Percentiles rank a stretch among this genome's conserved stretches.
Conservation (phyloP, 2,888 invertebrate species). For the Mellilla xanthometata region DNA sequence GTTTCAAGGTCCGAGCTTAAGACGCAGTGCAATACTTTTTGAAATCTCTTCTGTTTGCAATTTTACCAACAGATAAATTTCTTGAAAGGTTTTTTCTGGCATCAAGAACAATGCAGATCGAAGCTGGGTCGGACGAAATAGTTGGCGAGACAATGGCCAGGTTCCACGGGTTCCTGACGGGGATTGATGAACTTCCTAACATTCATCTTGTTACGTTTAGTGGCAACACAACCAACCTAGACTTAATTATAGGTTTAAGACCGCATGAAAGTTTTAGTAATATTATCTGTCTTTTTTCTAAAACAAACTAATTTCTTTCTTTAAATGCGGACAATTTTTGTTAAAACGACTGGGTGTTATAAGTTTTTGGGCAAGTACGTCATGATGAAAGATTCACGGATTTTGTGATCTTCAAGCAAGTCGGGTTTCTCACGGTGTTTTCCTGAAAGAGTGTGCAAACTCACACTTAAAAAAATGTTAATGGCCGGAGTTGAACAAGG, state of each 20-base stretch:
- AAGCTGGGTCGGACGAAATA: constrained; percentile 24
- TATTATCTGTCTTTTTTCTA: too few relatives aligned
- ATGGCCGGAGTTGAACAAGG: too few relatives aligned
- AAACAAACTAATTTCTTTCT: too few relatives aligned
- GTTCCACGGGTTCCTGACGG: constrained; percentile 22
- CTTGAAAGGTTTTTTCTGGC: constrained; percentile 21
- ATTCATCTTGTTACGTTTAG: constrained; percentile 8
- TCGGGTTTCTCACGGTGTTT: too few relatives aligned
- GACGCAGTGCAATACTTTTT: neutral
- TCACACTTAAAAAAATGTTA: too few relatives aligned
- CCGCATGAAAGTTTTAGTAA: neutral
- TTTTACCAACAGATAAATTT: constrained; percentile 13
- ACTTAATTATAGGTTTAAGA: constrained; percentile 2
- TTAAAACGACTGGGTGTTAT: too few relatives aligned
- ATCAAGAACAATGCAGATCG: constrained; percentile 28
- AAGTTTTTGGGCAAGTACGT: too few relatives aligned
- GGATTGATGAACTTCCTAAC: constrained; percentile 18
- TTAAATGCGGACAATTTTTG: too few relatives aligned
- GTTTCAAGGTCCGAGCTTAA: too few relatives aligned
- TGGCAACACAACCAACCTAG: constrained; percentile 1
- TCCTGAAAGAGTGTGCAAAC: too few relatives aligned
- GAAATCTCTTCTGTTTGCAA: constrained; percentile 13
- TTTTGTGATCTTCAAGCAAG: too few relatives aligned
- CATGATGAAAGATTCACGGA: too few relatives aligned
- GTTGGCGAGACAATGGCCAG: constrained; percentile 29